These are phyloP conservation scores for Colinus virginianus DNA, from an alignment of 2,113 vertebrate species.

Conservation along the genomic window DNA sequence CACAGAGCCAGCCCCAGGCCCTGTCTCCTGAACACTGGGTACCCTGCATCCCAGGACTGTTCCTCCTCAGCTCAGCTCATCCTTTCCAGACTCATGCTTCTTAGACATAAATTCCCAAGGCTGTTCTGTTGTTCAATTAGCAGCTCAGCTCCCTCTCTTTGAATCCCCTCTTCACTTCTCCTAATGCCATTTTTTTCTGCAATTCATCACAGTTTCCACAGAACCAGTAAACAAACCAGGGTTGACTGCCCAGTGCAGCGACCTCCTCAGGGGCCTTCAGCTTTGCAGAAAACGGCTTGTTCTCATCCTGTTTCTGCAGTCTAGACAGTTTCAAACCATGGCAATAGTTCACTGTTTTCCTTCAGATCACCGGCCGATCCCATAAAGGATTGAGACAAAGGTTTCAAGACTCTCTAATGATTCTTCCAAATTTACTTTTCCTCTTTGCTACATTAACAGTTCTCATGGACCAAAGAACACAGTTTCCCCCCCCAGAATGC, in stretches of 20 bases:
- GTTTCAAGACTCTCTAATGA: background rate
- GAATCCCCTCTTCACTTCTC: background rate
- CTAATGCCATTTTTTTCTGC: background rate
- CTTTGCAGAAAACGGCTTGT: slow-evolving; percentile 3
- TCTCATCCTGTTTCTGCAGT: background rate
- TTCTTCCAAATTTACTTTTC: background rate
- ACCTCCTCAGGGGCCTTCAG: background rate
- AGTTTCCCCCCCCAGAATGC: background rate
- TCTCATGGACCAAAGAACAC: background rate
- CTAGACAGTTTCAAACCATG: background rate
- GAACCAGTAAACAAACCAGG: background rate
- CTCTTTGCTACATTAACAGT: background rate
- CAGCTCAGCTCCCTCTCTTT: background rate
- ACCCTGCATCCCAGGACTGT: background rate
- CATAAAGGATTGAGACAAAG: background rate
- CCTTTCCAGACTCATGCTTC: background rate
- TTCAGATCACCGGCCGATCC: background rate
- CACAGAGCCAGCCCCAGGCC: background rate
- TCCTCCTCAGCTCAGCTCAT: background rate
- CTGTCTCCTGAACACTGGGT: background rate
- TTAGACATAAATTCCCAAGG: background rate
- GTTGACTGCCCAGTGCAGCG: background rate
- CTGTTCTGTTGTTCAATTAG: background rate
- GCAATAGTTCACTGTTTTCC: background rate
- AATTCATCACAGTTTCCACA: slow-evolving; percentile 28